Evolutionary conservation across 2,888 invertebrate genomes (phyloP), one percentile per base, ranked within the genome.

Genomic region (Mellilla xanthometata): DNA sequence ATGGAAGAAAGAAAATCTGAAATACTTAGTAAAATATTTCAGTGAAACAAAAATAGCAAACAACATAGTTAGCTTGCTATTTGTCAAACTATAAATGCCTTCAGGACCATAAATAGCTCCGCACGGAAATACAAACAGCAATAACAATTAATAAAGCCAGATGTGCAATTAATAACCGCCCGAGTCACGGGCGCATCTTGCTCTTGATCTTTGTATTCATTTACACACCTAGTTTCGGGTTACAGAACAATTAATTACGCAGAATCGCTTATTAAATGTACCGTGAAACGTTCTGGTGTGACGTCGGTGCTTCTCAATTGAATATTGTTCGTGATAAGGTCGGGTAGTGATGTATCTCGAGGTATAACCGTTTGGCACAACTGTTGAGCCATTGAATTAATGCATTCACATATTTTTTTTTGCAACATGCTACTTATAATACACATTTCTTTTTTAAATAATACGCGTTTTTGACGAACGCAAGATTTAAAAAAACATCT

Each of bases 171-270:
- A 47, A 41, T 47, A 47, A 24, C 11, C 23, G 41, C 28, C n/a
- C 13, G 9, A n/a, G 32, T 22, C 39, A 31, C 12, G 34, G 26
- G 31, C 35, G 30, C 39, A 31, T 40, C 47, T 32, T 32, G 54
- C 29, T 51, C 54, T 54, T 57, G 57, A 57, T 54, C 57, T 52
- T 49, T 27, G 43, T 36, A 44, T 48, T 46, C 12, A 51, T 43
- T 45, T 45, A 46, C 49, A 51, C 57, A 58, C 53, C 55, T 55
- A 55, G 51, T 45, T 34, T 55, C 55, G 38, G 45, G 57, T 55
- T 55, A 49, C 57, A 43, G 41, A 40, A 50, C 43, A 57, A 55
- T 57, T 55, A 55, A 57, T 58, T 53, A 53, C 51, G 15, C 38
- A 23, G 48, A 54, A 51, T 46, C 40, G 51, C 42, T 52, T 43